Percentiles rank a stretch among this genome's conserved stretches.
These are phyloP conservation scores for Ispidina picta DNA, from an alignment of 2,797 vertebrate species.

Conservation along the genomic window DNA sequence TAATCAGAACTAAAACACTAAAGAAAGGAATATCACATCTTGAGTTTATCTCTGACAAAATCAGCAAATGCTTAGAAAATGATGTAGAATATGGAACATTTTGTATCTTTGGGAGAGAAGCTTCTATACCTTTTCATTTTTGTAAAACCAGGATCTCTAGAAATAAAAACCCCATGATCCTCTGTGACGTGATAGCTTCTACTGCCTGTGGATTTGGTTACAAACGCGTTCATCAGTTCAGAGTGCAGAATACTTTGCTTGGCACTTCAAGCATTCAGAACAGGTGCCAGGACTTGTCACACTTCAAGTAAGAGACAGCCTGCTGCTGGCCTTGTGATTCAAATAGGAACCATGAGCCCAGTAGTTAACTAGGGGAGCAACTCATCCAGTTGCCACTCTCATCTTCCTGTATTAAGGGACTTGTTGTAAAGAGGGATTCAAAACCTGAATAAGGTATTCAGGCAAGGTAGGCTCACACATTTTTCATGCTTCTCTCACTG, in stretches of 20 bases:
- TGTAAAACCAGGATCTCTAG: not conserved
- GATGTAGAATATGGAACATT: not conserved
- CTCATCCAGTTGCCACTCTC: not conserved
- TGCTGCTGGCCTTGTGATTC: not conserved
- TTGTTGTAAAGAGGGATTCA: not conserved
- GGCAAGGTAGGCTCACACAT: not conserved
- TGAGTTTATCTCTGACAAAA: not conserved
- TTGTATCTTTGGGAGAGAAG: not conserved
- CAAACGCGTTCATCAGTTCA: not conserved
- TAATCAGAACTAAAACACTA: not conserved
- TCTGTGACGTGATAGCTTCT: not conserved
- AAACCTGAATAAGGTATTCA: not conserved
- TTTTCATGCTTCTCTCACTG: accelerated
- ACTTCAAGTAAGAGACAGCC: not conserved
- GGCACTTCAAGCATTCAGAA: not conserved
- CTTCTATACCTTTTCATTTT: not conserved
- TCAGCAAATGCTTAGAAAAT: not conserved
- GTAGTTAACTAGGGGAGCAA: not conserved
- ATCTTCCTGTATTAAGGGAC: not conserved
- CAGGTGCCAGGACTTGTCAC: not conserved
- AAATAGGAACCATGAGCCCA: not conserved
- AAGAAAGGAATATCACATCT: not conserved
- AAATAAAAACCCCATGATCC: not conserved
- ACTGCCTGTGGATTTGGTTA: not conserved
- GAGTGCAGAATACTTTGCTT: not conserved